Percentiles rank a stretch among this genome's conserved stretches.
Evolutionary conservation across 2,888 invertebrate genomes (phyloP).

Genomic region (Nomada lathburiana): DNA sequence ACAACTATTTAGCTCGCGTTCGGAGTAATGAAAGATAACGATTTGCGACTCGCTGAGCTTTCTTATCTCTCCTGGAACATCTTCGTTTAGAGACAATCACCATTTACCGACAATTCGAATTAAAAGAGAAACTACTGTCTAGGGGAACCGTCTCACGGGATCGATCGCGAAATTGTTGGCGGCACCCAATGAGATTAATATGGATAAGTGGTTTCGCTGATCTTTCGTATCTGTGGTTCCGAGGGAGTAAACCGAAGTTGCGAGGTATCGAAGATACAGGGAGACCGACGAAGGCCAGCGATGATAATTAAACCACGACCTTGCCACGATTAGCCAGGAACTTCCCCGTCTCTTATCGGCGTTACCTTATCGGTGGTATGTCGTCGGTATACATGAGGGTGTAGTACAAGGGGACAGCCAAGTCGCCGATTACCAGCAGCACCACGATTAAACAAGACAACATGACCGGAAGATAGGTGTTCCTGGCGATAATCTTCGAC

Average conservation of each 20-base stretch:
- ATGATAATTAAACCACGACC: conserved; percentile 66
- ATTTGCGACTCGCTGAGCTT: neutral
- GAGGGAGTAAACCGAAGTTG: conserved; percentile 22
- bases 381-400: conserved; percentile 79
- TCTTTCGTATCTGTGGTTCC: conserved; percentile 23
- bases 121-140: neutral
- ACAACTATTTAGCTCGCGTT: neutral
- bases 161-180: neutral
- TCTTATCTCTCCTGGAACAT: conserved; percentile 11
- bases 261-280: neutral
- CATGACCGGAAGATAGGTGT: conserved; percentile 81
- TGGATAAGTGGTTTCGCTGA: conserved; percentile 37
- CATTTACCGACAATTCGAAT: neutral
- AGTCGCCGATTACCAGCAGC: conserved; percentile 86
- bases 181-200: conserved; percentile 30
- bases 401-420: conserved; percentile 89
- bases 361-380: conserved; percentile 79
- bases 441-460: conserved; percentile 83
- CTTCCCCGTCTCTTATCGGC: conserved; percentile 37
- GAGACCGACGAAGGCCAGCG: conserved; percentile 48
- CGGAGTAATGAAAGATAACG: conserved; percentile 8
- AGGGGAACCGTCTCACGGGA: conserved; percentile 10
- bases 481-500: conserved; percentile 83
- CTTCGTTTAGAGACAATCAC: neutral
- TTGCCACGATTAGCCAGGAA: conserved; percentile 56